Evolutionary conservation across 2,888 invertebrate genomes (phyloP).

Genomic region (Halocaridina rubra): DNA sequence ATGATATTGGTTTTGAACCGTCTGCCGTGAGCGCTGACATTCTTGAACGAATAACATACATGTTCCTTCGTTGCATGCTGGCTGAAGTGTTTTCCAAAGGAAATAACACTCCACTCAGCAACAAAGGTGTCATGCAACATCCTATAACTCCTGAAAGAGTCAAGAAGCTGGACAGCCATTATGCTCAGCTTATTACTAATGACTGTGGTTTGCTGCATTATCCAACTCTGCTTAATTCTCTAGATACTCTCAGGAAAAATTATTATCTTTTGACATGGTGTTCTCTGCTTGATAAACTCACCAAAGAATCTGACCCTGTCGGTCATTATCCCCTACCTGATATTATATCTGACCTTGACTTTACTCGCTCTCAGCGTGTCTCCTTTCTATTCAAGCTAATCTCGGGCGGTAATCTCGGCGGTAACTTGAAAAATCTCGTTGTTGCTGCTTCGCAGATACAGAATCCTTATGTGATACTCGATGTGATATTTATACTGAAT

Average conservation of each 20-base stretch:
- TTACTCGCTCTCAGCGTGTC: constrained; percentile 45
- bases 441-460: constrained; percentile 26
- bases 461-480: constrained; percentile 40
- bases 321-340: constrained; percentile 14
- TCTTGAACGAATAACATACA: constrained; percentile 28
- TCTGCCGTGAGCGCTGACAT: constrained; percentile 42
- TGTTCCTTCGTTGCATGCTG: constrained; percentile 34
- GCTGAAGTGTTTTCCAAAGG: constrained; percentile 1
- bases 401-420: constrained; percentile 9
- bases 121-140: constrained; percentile 16
- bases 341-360: constrained; percentile 50
- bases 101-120: background rate
- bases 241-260: constrained; percentile 29
- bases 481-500: constrained; percentile 43
- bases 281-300: constrained; percentile 40
- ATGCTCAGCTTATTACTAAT: constrained; percentile 40
- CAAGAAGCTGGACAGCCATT: constrained; percentile 28
- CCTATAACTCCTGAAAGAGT: constrained; percentile 28
- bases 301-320: background rate
- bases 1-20: constrained; percentile 47
- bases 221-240: constrained; percentile 27
- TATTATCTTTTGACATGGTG: constrained; percentile 30
- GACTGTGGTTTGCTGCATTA: constrained; percentile 46
- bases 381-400: constrained; percentile 25
- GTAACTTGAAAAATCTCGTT: constrained; percentile 31